Evolutionary conservation across 2,888 invertebrate species (phyloP), one percentile per base, ranked within the genome.

Genomic region (Xestia sexstrigata): DNA sequence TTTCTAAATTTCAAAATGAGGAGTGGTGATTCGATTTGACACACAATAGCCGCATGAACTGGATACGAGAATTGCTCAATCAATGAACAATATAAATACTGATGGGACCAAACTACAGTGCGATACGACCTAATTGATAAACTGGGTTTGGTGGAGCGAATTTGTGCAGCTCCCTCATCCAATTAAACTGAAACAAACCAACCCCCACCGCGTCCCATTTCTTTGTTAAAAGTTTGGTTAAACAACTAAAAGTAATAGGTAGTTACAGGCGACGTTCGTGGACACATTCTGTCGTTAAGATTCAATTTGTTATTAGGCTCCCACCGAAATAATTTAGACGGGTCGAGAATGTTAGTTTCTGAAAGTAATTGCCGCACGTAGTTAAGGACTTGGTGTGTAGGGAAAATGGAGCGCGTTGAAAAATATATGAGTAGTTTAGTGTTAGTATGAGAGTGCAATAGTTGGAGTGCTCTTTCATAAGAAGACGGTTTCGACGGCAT

Each of bases 121-220:
- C 91, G 91, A 91, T 92, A 90, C 90, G 91, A 91, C 91, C 92
- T 94, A 95, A 95, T 95, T 95, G 94, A 93, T 93, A 91, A 91
- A 93, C 92, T 92, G 92, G 92, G 90, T 89, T 89, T 90, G 89
- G 85, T 90, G 87, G 82, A 91, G 91, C 88, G 91, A 93, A 93
- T 91, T 91, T 91, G 91, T 91, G 90, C 88, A 90, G 90, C 88
- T 90, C 92, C 85, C 92, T 91, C 89, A 88, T 92, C 90, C 93
- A 94, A 94, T 95, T 94, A 95, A 93, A 92, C 90, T 90, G 91
- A 92, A 88, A 90, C 92, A 91, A 90, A 92, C 90, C 91, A 89
- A 91, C 90, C 90, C 78, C 82, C 77, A 58, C 71, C 74, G 84
- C 79, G 70, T 81, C 81, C 79, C 82, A 86, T 81, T 87, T 89